Conservation (phyloP, 2,888 invertebrate species). For the Lasioglossum leucozonium region DNA sequence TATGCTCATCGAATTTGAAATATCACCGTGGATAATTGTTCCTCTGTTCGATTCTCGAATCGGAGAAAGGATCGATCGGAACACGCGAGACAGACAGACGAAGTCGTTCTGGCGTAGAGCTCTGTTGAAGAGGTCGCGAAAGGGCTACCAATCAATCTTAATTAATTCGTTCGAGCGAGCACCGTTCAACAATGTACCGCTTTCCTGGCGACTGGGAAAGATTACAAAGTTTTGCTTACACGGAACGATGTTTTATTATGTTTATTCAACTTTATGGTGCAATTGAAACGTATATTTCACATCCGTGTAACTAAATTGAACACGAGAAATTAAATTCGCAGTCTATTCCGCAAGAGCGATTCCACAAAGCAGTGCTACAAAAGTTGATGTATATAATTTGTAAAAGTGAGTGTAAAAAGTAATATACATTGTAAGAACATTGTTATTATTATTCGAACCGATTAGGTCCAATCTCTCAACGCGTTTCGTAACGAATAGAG, state of each 20-base stretch:
- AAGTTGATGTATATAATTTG: background rate
- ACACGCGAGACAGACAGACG: background rate
- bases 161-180: conserved; percentile 51
- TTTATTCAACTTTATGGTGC: background rate
- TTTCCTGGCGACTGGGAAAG: conserved; percentile 24
- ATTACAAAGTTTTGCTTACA: conserved; percentile 20
- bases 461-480: too few relatives aligned
- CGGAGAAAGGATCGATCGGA: conserved; percentile 17
- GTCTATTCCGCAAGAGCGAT: background rate
- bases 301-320: background rate
- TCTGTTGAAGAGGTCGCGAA: conserved; percentile 34
- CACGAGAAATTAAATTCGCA: background rate
- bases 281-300: background rate
- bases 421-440: too few relatives aligned
- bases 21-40: conserved; percentile 16
- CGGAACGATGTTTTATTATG: background rate
- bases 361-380: background rate
- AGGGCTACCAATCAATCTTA: conserved; percentile 53
- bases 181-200: conserved; percentile 10
- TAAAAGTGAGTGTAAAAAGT: background rate
- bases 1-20: conserved; percentile 33
- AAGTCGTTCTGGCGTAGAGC: conserved; percentile 31
- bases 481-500: too few relatives aligned
- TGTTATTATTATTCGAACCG: too few relatives aligned
- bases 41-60: background rate